Conservation (phyloP, 2,113 vertebrate genomes). For the Macquaria australasica region DNA sequence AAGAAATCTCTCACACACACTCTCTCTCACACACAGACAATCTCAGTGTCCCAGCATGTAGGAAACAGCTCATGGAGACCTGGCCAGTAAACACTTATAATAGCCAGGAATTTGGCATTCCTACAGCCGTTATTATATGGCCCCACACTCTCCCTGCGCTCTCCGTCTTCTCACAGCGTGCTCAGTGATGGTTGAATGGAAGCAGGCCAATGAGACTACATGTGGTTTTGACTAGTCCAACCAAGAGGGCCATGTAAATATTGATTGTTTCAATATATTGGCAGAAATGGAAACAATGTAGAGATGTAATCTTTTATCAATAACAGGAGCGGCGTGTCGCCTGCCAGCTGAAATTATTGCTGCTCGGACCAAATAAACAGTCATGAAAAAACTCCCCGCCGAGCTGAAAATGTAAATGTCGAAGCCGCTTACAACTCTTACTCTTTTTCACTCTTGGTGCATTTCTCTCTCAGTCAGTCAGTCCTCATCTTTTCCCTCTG, state of each 20-base stretch:
- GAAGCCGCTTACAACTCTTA: conserved; percentile 27
- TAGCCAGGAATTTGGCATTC: conserved; percentile 72
- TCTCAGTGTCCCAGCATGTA: conserved; percentile 57
- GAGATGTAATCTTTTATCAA: conserved; percentile 74
- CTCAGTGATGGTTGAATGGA: conserved; percentile 65
- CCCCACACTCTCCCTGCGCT: conserved; percentile 48
- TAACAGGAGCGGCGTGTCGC: conserved; percentile 51
- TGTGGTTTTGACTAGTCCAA: conserved; percentile 72
- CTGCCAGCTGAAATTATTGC: conserved; percentile 69
- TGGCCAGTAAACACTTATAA: conserved; percentile 76
- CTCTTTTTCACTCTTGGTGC: conserved; percentile 7
- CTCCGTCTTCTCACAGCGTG: conserved; percentile 39
- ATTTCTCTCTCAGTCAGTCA: conserved; percentile 20
- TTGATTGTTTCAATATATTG: conserved; percentile 76
- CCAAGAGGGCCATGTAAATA: conserved; percentile 73
- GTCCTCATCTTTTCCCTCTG: conserved; percentile 21
- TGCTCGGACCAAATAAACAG: conserved; percentile 59
- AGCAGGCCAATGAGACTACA: conserved; percentile 57
- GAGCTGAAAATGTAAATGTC: conserved; percentile 54
- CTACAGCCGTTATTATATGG: conserved; percentile 65
- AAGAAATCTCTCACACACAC: neutral
- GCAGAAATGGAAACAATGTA: conserved; percentile 73
- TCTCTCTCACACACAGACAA: conserved; percentile 15
- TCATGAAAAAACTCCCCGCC: conserved; percentile 37
- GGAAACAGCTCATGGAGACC: conserved; percentile 63